Evolutionary conservation across 2,888 invertebrate genomes (phyloP).

Genomic region (Cryptus armator): DNA sequence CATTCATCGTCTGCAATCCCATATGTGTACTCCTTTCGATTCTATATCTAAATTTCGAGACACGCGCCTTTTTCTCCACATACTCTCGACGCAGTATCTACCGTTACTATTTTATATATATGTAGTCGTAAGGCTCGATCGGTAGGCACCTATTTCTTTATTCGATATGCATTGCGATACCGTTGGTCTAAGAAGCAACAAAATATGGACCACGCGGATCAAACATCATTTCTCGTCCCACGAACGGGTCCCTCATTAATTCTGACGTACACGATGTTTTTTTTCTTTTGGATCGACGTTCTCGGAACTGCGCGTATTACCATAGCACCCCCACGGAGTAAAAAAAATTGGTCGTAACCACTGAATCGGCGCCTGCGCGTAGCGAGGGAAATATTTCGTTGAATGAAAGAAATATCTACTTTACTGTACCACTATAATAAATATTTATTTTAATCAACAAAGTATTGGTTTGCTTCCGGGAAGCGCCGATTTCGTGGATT

Average conservation of each 20-base stretch:
- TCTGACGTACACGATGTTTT: conserved; percentile 46
- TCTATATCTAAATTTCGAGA: conserved; percentile 49
- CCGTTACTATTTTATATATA: conserved; percentile 49
- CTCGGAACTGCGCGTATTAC: conserved; percentile 20
- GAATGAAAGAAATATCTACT: too few species aligned
- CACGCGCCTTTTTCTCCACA: conserved; percentile 20
- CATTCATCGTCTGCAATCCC: conserved; percentile 39
- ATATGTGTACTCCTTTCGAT: conserved; percentile 70
- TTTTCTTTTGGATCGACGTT: not conserved
- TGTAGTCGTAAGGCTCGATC: not conserved
- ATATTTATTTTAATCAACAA: not conserved
- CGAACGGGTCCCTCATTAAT: conserved; percentile 59
- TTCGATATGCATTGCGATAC: conserved; percentile 19
- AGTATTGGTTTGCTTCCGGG: too few species aligned
- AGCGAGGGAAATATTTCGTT: too few species aligned
- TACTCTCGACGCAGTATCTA: conserved; percentile 12
- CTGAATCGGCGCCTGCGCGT: too few species aligned
- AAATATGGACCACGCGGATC: conserved; percentile 51
- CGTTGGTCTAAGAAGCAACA: conserved; percentile 27
- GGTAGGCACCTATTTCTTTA: conserved; percentile 26
- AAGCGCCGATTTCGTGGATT: too few species aligned
- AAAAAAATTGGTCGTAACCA: too few species aligned
- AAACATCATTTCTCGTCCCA: conserved; percentile 47
- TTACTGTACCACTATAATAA: too few species aligned
- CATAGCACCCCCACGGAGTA: conserved; percentile 58